Conservation (phyloP, 30 jellyfish, hydroid and myxozoan genomes). For the Nemopilema nomurai region DNA sequence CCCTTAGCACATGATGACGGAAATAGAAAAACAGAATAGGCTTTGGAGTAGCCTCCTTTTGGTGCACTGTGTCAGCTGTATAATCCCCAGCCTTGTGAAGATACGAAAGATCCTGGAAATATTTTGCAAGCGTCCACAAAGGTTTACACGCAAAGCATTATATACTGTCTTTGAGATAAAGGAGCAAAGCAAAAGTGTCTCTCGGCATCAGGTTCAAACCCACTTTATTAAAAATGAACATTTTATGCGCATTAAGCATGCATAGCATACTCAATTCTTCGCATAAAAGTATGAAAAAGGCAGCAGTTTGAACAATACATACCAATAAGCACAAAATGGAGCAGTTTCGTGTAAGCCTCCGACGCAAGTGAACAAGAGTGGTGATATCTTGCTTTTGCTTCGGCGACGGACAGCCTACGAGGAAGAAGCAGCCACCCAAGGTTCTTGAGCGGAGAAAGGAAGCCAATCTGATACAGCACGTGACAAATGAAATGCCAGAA, state of each 20-base stretch:
- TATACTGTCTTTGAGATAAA: too few species aligned
- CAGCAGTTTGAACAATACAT: not conserved
- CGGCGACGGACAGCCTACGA: constrained; percentile 49
- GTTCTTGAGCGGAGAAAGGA: constrained; percentile 46
- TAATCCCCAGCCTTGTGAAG: too few species aligned
- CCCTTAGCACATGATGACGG: too few species aligned
- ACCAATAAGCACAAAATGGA: constrained; percentile 38
- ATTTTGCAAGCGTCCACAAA: too few species aligned
- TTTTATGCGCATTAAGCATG: not conserved
- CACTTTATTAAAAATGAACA: not conserved
- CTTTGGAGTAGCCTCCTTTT: too few species aligned
- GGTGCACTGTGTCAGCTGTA: too few species aligned
- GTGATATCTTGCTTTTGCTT: constrained; percentile 40
- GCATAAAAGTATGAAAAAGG: not conserved
- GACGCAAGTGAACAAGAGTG: constrained; percentile 55
- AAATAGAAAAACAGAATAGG: too few species aligned
- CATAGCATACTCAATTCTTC: not conserved
- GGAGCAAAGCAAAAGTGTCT: too few species aligned
- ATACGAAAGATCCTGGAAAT: too few species aligned
- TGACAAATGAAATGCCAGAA: constrained; percentile 62
- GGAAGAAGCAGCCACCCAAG: constrained; percentile 76
- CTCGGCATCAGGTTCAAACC: too few species aligned
- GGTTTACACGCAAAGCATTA: too few species aligned
- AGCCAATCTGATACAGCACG: constrained; percentile 54
- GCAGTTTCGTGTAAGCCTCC: constrained; percentile 54